Evolutionary conservation across 2,888 invertebrate genomes (phyloP).

Genomic region (Oscheius sp.): DNA sequence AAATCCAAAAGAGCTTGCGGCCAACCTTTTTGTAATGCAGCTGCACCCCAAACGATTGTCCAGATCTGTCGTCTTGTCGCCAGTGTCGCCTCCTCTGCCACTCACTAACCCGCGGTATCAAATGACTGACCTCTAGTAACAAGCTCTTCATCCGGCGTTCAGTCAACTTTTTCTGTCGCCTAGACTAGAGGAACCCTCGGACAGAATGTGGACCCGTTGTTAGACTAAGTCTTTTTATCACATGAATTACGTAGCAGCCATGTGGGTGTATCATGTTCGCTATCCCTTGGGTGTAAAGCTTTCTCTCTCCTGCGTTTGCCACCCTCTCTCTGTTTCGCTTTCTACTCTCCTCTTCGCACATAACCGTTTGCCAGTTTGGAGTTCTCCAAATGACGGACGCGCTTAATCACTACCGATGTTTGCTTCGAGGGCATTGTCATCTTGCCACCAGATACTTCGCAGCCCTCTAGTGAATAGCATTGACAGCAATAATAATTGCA

Average conservation of each 20-base stretch:
- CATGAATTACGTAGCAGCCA: constrained; percentile 29
- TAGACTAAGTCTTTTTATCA: constrained; percentile 15
- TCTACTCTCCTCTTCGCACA: no score
- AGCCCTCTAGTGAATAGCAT: not conserved
- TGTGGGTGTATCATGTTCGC: constrained; percentile 34
- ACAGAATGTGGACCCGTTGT: not conserved
- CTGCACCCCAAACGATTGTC: not conserved
- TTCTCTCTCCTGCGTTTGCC: constrained; percentile 8
- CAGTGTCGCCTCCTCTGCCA: no score
- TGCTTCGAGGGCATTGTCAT: no score
- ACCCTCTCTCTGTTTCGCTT: not conserved
- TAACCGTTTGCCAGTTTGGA: no score
- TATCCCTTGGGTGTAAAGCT: constrained; percentile 19
- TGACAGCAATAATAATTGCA: constrained; percentile 30
- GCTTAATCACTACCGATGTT: no score
- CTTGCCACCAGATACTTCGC: not conserved
- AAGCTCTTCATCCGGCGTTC: not conserved
- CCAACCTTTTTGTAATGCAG: constrained; percentile 3
- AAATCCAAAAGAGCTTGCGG: no score
- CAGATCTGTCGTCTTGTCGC: no score
- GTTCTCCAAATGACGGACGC: no score
- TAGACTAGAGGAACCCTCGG: not conserved
- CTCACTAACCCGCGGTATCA: constrained; percentile 9
- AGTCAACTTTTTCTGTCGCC: constrained; percentile 13
- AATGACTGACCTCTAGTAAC: constrained; percentile 28